Evolutionary conservation across 2,888 invertebrate species (phyloP).

Genomic region (Eledona agricola): DNA sequence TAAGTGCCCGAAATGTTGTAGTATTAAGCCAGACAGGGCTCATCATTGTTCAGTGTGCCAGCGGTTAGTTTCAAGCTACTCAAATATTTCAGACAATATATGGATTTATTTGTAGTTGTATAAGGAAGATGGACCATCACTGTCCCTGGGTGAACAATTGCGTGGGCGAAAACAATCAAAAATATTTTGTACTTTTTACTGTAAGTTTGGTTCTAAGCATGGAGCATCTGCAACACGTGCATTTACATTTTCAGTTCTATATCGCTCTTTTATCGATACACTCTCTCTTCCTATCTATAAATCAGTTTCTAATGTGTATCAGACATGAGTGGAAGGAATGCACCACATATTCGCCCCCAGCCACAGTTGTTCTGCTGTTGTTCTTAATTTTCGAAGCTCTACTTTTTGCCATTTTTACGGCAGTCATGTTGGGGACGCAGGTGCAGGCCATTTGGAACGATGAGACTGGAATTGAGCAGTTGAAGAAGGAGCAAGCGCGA

Average conservation of each 20-base stretch:
- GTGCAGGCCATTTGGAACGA: slow-evolving; percentile 98
- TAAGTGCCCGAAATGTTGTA: slow-evolving; percentile 96
- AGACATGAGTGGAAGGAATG: slow-evolving; percentile 95
- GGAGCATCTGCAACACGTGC: not conserved
- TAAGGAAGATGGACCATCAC: slow-evolving; percentile 87
- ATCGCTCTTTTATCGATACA: slow-evolving; percentile 97
- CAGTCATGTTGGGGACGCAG: slow-evolving; percentile 92
- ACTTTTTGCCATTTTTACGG: slow-evolving; percentile 96
- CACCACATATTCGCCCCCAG: slow-evolving; percentile 92
- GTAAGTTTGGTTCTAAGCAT: slow-evolving; percentile 67
- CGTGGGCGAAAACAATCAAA: slow-evolving; percentile 99
- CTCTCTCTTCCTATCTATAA: slow-evolving; percentile 88
- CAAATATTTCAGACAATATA: too few species aligned
- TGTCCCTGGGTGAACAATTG: slow-evolving; percentile 99
- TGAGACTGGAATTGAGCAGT: slow-evolving; percentile 97
- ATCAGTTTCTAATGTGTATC: slow-evolving; percentile 94
- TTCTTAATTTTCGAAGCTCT: slow-evolving; percentile 94
- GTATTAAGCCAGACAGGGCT: slow-evolving; percentile 94
- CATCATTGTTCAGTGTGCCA: slow-evolving; percentile 97
- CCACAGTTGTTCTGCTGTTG: slow-evolving; percentile 90
- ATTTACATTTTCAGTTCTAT: slow-evolving; percentile 79
- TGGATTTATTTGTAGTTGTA: slow-evolving; percentile 67
- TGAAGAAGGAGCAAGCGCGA: slow-evolving; percentile 94
- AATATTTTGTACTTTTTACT: slow-evolving; percentile 98
- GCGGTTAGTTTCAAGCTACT: too few species aligned